Evolutionary conservation across 35 echinoderm and acorn worm species (phyloP).

Genomic region (Ophioderma brevispina): DNA sequence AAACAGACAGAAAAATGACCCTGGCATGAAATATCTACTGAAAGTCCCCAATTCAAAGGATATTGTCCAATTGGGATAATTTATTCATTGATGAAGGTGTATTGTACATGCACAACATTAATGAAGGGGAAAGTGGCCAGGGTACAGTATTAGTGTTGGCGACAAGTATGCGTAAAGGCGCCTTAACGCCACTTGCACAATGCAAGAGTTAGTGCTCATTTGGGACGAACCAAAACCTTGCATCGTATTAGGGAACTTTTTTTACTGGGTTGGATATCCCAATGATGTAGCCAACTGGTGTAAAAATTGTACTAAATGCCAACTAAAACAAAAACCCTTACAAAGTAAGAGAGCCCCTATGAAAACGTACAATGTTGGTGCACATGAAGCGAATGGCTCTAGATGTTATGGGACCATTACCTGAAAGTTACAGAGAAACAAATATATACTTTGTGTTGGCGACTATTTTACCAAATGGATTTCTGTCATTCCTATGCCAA

Average conservation of each 20-base stretch:
- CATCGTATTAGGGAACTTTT: background rate
- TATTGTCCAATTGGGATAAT: background rate
- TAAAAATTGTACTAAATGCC: background rate
- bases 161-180: background rate
- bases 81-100: background rate
- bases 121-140: background rate
- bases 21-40: background rate
- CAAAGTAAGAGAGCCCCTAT: background rate
- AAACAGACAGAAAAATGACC: background rate
- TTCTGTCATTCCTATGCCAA: too few relatives aligned
- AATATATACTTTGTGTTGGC: too few relatives aligned
- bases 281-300: background rate
- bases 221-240: background rate
- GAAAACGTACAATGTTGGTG: too few relatives aligned
- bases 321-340: background rate
- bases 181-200: background rate
- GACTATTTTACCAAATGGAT: too few relatives aligned
- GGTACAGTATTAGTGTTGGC: background rate
- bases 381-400: too few relatives aligned
- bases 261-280: background rate
- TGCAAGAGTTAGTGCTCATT: background rate
- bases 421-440: too few relatives aligned
- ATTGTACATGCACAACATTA: background rate
- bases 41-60: background rate
- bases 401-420: too few relatives aligned